Base-by-base conservation (phyloP, 2,113 vertebrate species). In the Furnarius figulus region DNA sequence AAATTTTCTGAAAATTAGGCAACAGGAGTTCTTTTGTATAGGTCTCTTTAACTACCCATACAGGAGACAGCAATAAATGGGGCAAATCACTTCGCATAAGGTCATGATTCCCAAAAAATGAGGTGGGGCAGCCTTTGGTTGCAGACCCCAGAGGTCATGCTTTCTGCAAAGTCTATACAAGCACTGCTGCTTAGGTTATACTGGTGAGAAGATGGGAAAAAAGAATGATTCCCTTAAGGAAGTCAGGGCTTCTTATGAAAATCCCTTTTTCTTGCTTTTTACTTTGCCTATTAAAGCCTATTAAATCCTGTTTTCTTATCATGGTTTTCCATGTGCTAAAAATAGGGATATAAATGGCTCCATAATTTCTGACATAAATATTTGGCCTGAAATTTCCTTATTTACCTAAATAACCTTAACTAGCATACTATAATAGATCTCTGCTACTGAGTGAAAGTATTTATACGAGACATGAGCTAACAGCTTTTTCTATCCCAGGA, bases 311-410 rank as follows among this genome's bases (percentile, higher is more conserved):
- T 1, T 53, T 93, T 93, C 80, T 70, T 30, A 53, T 91, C 82
- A 78, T 37, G 89, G 56, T 91, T 93, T 94, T 78, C 61, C 88
- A 9, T 39, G n/a, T 71, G 44, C 70, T 93, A 95, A 88, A 87
- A 92, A 70, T 84, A 94, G 39, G 10, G 27, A 46, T 77, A 52
- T 63, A 97, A 95, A 95, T 59, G 53, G 35, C 11, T 81, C 14
- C 65, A 71, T 72, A 87, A 92, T 94, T 93, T 91, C 84, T 91
- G 61, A 37, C 50, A 55, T 76, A 94, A 97, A 92, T 83, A 92
- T 94, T 89, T 89, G 39, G 22, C 75, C 78, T 93, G 90, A 90
- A 86, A 76, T 93, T 97, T 94, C 94, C 79, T 80, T 80, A 77
- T 85, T 81, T 94, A 90, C 58, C 50, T 78, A 47, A 83, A 79